A percentile compares a stretch with the other conserved stretches of the same genome.
Evolutionary conservation across 2,797 vertebrate genomes (phyloP).

Genomic region (Pelobates cultripes): DNA sequence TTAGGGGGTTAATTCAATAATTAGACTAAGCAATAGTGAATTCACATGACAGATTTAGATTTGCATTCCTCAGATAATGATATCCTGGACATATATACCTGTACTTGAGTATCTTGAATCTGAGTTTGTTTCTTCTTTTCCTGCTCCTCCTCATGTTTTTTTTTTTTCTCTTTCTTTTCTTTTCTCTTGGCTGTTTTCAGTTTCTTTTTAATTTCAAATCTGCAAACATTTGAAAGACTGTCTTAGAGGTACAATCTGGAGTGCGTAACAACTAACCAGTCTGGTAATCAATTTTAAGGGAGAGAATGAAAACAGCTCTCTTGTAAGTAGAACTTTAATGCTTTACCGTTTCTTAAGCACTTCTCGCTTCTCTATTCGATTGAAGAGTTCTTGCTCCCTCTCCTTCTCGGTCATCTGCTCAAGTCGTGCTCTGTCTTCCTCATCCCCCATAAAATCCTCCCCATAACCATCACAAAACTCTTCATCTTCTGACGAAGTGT

Average conservation of each 20-base stretch:
- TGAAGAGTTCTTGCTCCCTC: constrained; percentile 95
- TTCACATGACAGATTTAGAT: too few species aligned
- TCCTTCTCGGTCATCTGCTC: constrained; percentile 99
- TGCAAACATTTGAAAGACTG: constrained; percentile 56
- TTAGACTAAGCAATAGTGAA: too few species aligned
- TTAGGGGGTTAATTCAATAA: too few species aligned
- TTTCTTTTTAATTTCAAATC: constrained; percentile 99
- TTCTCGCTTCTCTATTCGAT: constrained; percentile 96
- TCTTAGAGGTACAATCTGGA: too few species aligned
- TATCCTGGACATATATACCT: constrained; percentile 52
- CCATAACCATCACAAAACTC: constrained; percentile 96
- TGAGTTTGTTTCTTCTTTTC: constrained; percentile 95
- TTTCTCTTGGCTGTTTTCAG: constrained; percentile 98
- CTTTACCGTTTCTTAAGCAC: constrained; percentile 93
- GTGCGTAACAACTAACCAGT: too few species aligned
- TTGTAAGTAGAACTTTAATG: too few species aligned
- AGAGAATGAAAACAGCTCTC: too few species aligned
- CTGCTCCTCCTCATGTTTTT: constrained; percentile 96
- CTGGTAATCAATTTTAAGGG: too few species aligned
- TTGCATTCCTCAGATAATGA: too few species aligned
- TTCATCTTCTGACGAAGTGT: constrained; percentile 94
- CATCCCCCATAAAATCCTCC: constrained; percentile 97
- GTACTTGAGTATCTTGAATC: constrained; percentile 93
- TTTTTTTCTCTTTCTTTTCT: constrained; percentile 98
- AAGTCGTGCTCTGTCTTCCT: constrained; percentile 91